These are phyloP conservation scores for Argyresthia albistria DNA, from an alignment of 2,888 invertebrate species.

Conservation along the genomic window DNA sequence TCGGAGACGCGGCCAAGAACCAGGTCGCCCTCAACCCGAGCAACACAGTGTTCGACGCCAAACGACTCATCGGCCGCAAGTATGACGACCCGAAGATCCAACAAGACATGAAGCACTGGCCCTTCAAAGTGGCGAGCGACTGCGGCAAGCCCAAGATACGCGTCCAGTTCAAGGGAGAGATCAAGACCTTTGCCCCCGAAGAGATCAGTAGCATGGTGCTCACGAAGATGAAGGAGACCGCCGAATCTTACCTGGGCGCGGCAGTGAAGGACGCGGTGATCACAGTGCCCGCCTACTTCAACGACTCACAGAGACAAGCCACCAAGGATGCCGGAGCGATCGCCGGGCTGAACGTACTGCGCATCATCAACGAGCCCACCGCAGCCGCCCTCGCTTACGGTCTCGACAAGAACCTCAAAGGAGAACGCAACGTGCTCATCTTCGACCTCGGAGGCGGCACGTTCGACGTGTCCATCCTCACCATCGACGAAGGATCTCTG, in stretches of 20 bases:
- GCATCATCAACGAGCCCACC: conserved; percentile 89
- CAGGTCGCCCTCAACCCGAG: conserved; percentile 84
- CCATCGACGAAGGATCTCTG: conserved; percentile 82
- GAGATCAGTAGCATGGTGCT: conserved; percentile 80
- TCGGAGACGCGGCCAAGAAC: conserved; percentile 91
- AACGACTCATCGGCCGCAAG: conserved; percentile 85
- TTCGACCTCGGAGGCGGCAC: conserved; percentile 79
- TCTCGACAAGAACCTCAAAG: conserved; percentile 76
- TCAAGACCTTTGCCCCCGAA: conserved; percentile 78
- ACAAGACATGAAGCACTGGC: conserved; percentile 87
- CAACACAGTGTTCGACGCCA: conserved; percentile 81
- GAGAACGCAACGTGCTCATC: conserved; percentile 76
- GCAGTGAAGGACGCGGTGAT: conserved; percentile 80
- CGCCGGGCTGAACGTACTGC: conserved; percentile 83
- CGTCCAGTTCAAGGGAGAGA: conserved; percentile 77
- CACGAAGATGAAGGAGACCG: conserved; percentile 34
- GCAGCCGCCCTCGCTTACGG: conserved; percentile 83
- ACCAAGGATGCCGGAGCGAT: conserved; percentile 88
- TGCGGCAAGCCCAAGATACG: conserved; percentile 78
- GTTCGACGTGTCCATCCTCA: conserved; percentile 89
- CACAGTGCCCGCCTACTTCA: conserved; percentile 87
- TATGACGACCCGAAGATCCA: conserved; percentile 84
- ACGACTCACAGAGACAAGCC: conserved; percentile 81
- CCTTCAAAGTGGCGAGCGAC: conserved; percentile 80
- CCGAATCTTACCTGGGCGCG: conserved; percentile 78